Base-by-base conservation (phyloP, 1,140 invertebrate genomes). In the Ptiloglossa arizonensis region DNA sequence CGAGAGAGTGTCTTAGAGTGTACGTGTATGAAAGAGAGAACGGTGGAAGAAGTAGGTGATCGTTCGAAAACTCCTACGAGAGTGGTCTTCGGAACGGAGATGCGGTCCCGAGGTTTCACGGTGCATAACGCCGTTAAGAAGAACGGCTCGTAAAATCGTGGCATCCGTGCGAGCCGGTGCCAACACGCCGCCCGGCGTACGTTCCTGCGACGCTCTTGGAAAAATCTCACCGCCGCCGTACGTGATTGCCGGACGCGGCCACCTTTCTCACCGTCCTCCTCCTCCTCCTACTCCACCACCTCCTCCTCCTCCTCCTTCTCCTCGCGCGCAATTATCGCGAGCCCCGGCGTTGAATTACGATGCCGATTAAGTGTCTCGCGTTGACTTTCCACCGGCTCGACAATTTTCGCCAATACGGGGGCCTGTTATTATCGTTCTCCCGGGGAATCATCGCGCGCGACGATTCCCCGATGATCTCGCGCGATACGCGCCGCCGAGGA, bases 1-100 rank as follows among this genome's bases (percentile, higher is more conserved):
- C n/a, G n/a, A n/a, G n/a, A n/a, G n/a, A n/a, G n/a, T n/a, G n/a
- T n/a, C n/a, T n/a, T n/a, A n/a, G n/a, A n/a, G 41, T 11, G 41
- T 11, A 11, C 41, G 41, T 13, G 41, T 13, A 11, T 41, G 8
- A 6, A 41, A 54, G 52, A n/a, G n/a, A n/a, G n/a, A n/a, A n/a
- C 70, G 77, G 54, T 27, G 52, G 63, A 73, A 79, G 76, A 79
- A 79, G 76, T 79, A 73, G 76, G 76, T 73, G 76, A 79, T 79
- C 64, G 76, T 68, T 79, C 48, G 69, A 57, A 52, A 79, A 73
- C 76, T 79, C 50, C 80, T 86, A 86, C 62, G 64, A 63, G 73
- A 72, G 57, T 1, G 56, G 69, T 68, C n/a, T n/a, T 57, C 11
- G 41, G 13, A 41, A 41, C 74, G 73, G 80, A 77, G 80, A 80